Conservation (phyloP, 2,113 vertebrate species). For the Hydrochoerus hydrochaeris region DNA sequence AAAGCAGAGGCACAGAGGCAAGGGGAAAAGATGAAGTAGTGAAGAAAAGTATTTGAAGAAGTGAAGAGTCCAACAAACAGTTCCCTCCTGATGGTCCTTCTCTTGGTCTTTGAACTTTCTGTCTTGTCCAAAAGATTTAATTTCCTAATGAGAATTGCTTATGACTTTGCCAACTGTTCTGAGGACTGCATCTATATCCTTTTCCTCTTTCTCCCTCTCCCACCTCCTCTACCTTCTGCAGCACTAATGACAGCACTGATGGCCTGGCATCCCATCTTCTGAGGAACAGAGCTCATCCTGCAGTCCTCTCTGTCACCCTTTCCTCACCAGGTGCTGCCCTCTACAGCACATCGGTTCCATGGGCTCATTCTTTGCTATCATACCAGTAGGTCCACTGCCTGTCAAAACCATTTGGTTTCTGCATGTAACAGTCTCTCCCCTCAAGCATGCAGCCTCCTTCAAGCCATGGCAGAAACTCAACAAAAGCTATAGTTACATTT, state of each 20-base stretch:
- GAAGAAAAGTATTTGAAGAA: not conserved
- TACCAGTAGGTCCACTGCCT: not conserved
- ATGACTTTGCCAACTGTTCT: not conserved
- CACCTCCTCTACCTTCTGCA: not conserved
- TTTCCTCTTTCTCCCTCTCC: not conserved
- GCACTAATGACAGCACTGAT: not conserved
- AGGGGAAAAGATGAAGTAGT: not conserved
- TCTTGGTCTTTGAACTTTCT: conserved; percentile 35
- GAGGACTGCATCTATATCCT: not conserved
- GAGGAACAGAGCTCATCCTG: not conserved
- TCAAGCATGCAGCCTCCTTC: not conserved
- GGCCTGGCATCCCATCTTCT: not conserved
- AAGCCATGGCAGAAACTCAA: not conserved
- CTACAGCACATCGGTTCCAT: not conserved
- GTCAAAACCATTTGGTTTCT: not conserved
- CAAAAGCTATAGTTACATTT: not conserved
- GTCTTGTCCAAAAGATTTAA: conserved; percentile 34
- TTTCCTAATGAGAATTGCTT: not conserved
- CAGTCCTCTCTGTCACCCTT: not conserved
- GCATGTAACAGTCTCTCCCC: not conserved
- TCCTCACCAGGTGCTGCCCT: not conserved
- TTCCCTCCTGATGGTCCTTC: conserved; percentile 10
- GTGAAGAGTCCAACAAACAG: not conserved
- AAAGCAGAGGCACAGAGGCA: not conserved
- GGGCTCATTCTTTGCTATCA: not conserved